Base-by-base conservation (phyloP, 2,888 invertebrate species). In the Diarsia brunnea region DNA sequence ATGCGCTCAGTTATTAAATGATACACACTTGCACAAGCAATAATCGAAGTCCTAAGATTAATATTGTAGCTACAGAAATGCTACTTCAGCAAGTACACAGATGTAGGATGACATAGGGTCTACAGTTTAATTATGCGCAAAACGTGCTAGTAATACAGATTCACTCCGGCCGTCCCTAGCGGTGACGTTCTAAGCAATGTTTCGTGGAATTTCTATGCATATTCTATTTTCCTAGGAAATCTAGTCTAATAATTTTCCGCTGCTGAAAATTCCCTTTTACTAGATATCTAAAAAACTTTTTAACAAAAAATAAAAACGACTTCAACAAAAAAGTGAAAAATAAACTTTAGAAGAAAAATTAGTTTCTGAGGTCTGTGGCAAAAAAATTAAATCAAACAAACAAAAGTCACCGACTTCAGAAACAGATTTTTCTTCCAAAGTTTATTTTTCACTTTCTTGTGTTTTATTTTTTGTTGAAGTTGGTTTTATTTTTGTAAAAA, bases 61-160 rank as follows among this genome's bases (percentile, higher is more conserved):
- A 58, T 65, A 43, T 51, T 51, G 4, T 24, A 61, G 27, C 27
- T 10, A n/a, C 14, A 49, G 24, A 58, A 80, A 43, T 27, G 19
- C 31, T 24, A 19, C 27, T 68, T 68, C 63, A 77, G 63, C 51
- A 64, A 76, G 27, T 65, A 58, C 27, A 47, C 51, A 67, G 43
- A 58, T 58, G 49, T 81, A 27, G 47, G n/a, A 61, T 55, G 58
- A 38, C 43, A 19, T 60, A 61, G 24, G 53, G 24, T 61, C 65
- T 81, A 53, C 27, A 66, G 49, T 49, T n/a, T n/a, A n/a, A n/a
- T n/a, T 63, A 70, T 61, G 84, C 45, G 1, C 31, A n/a, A 45
- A 49, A 84, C 73, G 79, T 84, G 80, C 43, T 27, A 66, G 60
- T 58, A 84, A 71, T 84, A 79, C 72, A 61, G 53, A 79, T 49